A percentile compares a stretch with the other conserved stretches of the same genome.
Conservation (phyloP, 2,113 vertebrate genomes). For the Dascyllus trimaculatus region DNA sequence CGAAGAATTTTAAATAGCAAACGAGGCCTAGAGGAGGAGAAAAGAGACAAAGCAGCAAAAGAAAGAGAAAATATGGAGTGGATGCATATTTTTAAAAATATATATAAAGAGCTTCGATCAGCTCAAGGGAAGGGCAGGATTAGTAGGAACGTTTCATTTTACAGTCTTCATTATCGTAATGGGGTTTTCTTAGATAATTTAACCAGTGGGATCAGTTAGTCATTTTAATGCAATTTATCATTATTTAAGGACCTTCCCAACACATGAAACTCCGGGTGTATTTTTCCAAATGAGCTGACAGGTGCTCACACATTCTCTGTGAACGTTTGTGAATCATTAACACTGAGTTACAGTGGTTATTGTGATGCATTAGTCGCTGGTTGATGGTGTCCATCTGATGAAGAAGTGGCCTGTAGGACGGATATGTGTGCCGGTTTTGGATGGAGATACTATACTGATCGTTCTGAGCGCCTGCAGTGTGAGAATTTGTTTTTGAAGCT, state of each 20-base stretch:
- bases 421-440: conserved; percentile 3
- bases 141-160: no score
- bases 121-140: background rate
- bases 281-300: no score
- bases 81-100: background rate
- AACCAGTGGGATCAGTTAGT: no score
- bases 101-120: background rate
- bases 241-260: no score
- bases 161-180: no score
- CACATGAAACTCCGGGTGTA: no score
- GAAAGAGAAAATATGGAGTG: background rate
- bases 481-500: conserved; percentile 73
- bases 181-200: no score
- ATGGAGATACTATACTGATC: background rate
- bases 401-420: conserved; percentile 2
- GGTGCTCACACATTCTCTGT: background rate
- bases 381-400: background rate
- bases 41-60: no score
- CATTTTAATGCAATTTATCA: no score
- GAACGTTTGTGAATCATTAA: background rate
- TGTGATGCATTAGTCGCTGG: background rate
- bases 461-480: conserved; percentile 35
- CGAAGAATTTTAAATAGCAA: background rate
- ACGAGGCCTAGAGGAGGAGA: background rate
- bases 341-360: background rate